A percentile compares a stretch with the other conserved stretches of the same genome.
These are phyloP conservation scores for Amazona guildingii DNA, from an alignment of 2,113 vertebrate genomes.

Conservation along the genomic window DNA sequence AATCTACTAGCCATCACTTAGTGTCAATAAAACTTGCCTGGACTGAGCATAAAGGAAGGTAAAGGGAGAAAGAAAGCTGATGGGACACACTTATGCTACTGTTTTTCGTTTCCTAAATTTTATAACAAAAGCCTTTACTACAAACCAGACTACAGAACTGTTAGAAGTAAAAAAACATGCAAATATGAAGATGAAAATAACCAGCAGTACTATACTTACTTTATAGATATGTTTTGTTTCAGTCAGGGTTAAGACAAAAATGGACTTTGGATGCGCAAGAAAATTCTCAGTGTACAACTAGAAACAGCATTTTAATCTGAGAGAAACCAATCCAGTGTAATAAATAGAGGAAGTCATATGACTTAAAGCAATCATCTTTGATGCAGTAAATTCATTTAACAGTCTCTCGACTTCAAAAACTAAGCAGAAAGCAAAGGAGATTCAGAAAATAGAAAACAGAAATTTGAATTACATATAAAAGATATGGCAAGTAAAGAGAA, in stretches of 20 bases:
- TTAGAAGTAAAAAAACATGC: not conserved
- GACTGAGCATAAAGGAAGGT: not conserved
- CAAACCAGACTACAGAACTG: not conserved
- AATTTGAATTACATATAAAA: not conserved
- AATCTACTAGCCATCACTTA: not conserved
- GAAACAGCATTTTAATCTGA: not conserved
- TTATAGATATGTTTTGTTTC: not conserved
- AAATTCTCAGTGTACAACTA: not conserved
- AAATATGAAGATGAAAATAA: not conserved
- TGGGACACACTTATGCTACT: rapidly evolving
- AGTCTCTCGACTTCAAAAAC: not conserved
- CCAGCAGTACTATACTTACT: not conserved
- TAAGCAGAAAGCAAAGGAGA: not conserved
- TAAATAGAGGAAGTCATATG: rapidly evolving
- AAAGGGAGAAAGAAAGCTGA: not conserved
- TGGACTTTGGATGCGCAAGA: not conserved
- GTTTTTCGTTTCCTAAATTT: not conserved
- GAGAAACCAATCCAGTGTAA: not conserved
- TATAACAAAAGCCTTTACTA: not conserved
- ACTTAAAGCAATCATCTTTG: not conserved
- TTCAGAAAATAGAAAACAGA: not conserved
- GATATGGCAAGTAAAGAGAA: not conserved
- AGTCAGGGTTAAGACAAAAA: not conserved
- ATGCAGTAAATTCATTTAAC: not conserved
- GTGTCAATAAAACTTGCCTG: not conserved